Percentiles rank a stretch among this genome's conserved stretches.
These are phyloP conservation scores for Emberiza fucata DNA, from an alignment of 2,113 vertebrate genomes.

Conservation along the genomic window DNA sequence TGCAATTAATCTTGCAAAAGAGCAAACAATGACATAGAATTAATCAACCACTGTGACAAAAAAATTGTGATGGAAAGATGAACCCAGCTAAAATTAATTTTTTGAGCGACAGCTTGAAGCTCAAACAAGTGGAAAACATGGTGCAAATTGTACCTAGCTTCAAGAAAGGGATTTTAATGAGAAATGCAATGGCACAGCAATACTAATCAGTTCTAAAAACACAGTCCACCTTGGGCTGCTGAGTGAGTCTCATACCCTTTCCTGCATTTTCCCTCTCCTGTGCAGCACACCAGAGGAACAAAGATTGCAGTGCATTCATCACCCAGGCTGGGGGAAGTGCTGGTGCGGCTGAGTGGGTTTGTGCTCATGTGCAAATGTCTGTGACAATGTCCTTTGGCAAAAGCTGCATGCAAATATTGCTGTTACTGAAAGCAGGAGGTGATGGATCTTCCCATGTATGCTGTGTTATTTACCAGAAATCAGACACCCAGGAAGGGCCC, in stretches of 20 bases:
- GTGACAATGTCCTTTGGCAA: background rate
- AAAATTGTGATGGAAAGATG: constrained; percentile 57
- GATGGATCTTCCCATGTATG: background rate
- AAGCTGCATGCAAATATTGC: background rate
- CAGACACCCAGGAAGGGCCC: background rate
- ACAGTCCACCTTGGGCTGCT: background rate
- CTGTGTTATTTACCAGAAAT: background rate
- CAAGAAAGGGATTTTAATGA: constrained; percentile 45
- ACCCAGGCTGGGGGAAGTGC: background rate
- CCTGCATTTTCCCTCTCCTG: background rate
- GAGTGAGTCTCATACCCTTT: background rate
- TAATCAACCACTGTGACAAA: constrained; percentile 61
- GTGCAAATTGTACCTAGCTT: constrained; percentile 37
- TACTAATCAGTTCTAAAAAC: constrained; percentile 13
- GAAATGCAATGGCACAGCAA: background rate
- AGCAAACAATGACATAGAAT: constrained; percentile 58
- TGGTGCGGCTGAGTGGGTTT: background rate
- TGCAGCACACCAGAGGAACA: background rate
- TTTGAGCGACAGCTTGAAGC: constrained; percentile 41
- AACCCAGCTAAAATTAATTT: constrained; percentile 57
- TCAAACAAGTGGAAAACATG: constrained; percentile 56
- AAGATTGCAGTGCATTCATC: background rate
- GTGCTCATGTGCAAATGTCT: background rate
- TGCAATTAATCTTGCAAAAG: constrained; percentile 64
- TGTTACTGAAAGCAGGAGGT: background rate